Evolutionary conservation across 1,140 invertebrate species (phyloP).

Genomic region (Chionoecetes opilio): DNA sequence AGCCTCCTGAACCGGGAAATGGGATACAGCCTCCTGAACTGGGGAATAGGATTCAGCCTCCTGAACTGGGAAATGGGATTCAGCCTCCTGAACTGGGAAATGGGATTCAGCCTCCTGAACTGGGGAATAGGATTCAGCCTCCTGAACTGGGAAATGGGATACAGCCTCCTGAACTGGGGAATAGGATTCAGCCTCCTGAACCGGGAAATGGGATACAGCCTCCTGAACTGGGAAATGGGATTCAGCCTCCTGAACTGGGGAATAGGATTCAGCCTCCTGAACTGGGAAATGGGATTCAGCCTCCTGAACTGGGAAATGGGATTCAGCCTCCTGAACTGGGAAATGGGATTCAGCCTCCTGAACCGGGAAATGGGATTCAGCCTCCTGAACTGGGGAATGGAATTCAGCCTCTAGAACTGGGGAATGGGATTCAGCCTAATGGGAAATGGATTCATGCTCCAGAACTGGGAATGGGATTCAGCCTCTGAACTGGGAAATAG

Average conservation of each 20-base stretch:
- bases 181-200: background rate
- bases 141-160: constrained; percentile 38
- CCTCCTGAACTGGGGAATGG: background rate
- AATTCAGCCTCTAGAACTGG: background rate
- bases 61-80: too few relatives aligned
- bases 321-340: too few relatives aligned
- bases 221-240: too few relatives aligned
- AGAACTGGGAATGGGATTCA: background rate
- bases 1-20: background rate
- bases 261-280: too few relatives aligned
- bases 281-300: too few relatives aligned
- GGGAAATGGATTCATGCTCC: background rate
- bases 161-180: constrained; percentile 2
- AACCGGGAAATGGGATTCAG: background rate
- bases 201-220: too few relatives aligned
- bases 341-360: too few relatives aligned
- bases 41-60: background rate
- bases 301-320: too few relatives aligned
- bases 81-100: too few relatives aligned
- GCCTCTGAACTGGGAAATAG: background rate
- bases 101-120: background rate
- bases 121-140: constrained; percentile 57
- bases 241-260: too few relatives aligned
- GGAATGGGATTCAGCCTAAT: constrained; percentile 20
- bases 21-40: constrained; percentile 47